Evolutionary conservation across 2,888 invertebrate species (phyloP), one percentile per base, ranked within the genome.

Genomic region (Zygogramma bicolorata): DNA sequence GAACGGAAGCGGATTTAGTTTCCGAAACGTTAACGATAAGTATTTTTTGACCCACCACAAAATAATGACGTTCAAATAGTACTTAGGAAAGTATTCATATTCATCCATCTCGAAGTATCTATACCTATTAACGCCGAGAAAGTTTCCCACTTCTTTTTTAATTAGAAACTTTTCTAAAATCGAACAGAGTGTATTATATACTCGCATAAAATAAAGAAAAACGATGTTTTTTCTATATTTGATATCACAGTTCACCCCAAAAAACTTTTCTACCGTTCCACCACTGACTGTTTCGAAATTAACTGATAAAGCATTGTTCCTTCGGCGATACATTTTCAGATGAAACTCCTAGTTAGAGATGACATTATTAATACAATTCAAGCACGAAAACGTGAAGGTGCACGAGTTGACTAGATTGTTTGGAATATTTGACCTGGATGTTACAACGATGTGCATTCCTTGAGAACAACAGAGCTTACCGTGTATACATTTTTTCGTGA

Each of bases 311-410:
- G 25, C 53, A 25, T 53, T 53, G 53, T 53, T 53, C 25, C 15
- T 53, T 13, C n/a, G 25, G 53, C 53, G n/a, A 53, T 27, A n/a
- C 27, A 46, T 72, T 70, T 63, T 49, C 25, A 62, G 31, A 68
- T 46, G 70, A 70, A 74, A 74, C 65, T 70, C 60, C 59, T 25
- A 61, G 25, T 27, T n/a, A 67, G 42, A 62, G 63, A 75, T 73
- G 73, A 75, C 75, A 75, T 73, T 75, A 73, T 75, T 71, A 70
- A 68, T 68, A 74, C 70, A 71, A 75, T 69, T 53, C 57, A 65
- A 75, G 60, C 69, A 67, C 75, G 71, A 76, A 79, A 78, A 78
- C 63, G 67, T 57, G 53, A 78, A 78, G 59, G 59, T 57, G 53
- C 25, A 25, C 25, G 53, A 53, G 53, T 25, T 13, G 25, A 61